Conservation (phyloP, 1,140 invertebrate genomes). For the Whitmania pigra region DNA sequence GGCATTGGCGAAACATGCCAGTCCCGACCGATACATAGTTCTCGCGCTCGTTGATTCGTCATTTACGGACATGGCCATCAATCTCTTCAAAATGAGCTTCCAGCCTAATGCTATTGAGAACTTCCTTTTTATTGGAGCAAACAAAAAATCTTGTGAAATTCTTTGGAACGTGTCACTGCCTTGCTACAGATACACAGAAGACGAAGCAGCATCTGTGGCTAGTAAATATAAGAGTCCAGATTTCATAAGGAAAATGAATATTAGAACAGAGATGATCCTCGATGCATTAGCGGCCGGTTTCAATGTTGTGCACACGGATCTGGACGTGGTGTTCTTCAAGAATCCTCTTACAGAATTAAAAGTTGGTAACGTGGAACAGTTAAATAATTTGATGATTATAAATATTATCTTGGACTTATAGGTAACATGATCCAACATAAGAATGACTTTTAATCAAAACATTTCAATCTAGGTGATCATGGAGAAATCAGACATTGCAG, state of each 20-base stretch:
- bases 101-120: slow-evolving; percentile 18
- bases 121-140: slow-evolving; percentile 18
- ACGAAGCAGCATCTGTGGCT: slow-evolving; percentile 8
- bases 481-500: slow-evolving; percentile 18
- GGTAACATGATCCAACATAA: neutral
- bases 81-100: slow-evolving; percentile 20
- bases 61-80: slow-evolving; percentile 21
- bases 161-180: slow-evolving; percentile 15
- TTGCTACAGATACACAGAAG: slow-evolving; percentile 16
- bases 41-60: slow-evolving; percentile 21
- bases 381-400: too few species aligned
- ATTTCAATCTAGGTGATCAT: slow-evolving; percentile 5
- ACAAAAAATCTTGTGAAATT: slow-evolving; percentile 10
- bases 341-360: slow-evolving; percentile 18
- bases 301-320: slow-evolving; percentile 24
- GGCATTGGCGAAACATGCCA: slow-evolving; percentile 13
- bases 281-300: slow-evolving; percentile 19
- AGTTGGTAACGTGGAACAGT: neutral
- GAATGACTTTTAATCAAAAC: neutral
- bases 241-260: slow-evolving; percentile 25
- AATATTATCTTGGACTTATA: too few species aligned
- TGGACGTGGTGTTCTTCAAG: slow-evolving; percentile 19
- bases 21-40: slow-evolving; percentile 13
- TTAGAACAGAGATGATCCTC: slow-evolving; percentile 21
- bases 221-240: slow-evolving; percentile 16